Conservation (phyloP, 2,888 invertebrate species). For the Colostygia pectinataria region DNA sequence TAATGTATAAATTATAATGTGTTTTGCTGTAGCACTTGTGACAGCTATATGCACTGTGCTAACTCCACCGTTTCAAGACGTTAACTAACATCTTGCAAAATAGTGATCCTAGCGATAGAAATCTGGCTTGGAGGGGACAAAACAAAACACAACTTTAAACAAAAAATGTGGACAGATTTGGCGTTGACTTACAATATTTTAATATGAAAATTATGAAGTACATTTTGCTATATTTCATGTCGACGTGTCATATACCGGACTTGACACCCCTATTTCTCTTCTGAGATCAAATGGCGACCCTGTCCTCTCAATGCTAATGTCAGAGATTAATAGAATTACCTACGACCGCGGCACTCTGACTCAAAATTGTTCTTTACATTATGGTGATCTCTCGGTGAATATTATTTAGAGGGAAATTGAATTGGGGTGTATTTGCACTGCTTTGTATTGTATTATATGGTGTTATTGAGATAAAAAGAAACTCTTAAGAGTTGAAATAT, state of each 20-base stretch:
- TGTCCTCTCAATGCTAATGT: constrained; percentile 69
- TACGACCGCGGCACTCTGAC: constrained; percentile 47
- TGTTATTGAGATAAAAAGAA: background rate
- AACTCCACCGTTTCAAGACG: too few species aligned
- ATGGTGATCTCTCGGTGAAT: constrained; percentile 52
- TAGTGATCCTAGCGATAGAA: too few species aligned
- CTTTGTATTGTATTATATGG: constrained; percentile 7
- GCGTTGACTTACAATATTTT: too few species aligned
- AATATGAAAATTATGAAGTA: too few species aligned
- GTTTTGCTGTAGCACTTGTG: too few species aligned
- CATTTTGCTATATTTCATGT: background rate
- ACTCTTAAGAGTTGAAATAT: background rate
- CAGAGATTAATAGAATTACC: constrained; percentile 71
- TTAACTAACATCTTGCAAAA: too few species aligned
- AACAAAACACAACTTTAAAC: too few species aligned
- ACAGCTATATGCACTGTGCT: too few species aligned
- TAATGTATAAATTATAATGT: too few species aligned
- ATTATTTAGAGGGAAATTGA: constrained; percentile 34
- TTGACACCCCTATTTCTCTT: constrained; percentile 37
- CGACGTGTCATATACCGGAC: background rate
- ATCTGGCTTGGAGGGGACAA: too few species aligned
- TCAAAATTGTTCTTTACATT: constrained; percentile 49
- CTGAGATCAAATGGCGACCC: constrained; percentile 65
- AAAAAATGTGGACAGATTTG: too few species aligned
- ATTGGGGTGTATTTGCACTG: constrained; percentile 29